A percentile compares a stretch with the other conserved stretches of the same genome.
Conservation (phyloP, 2,797 vertebrate species). For the Nyctalus aviator region DNA sequence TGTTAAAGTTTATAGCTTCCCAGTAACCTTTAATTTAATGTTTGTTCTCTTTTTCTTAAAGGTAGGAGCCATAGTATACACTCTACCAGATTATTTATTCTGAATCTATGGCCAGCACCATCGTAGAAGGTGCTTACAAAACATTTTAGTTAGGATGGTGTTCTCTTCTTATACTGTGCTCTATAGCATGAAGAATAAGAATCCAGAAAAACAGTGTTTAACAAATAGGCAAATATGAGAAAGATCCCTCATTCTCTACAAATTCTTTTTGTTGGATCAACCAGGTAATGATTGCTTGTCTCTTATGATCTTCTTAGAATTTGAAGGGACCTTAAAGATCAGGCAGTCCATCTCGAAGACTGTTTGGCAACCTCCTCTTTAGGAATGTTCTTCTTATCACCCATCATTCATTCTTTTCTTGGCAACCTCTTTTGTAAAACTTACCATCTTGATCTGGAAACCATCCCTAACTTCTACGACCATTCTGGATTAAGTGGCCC, state of each 20-base stretch:
- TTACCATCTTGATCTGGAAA: background rate
- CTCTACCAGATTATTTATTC: background rate
- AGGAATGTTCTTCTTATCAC: background rate
- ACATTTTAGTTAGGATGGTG: background rate
- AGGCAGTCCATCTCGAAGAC: background rate
- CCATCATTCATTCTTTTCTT: background rate
- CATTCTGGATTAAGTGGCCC: background rate
- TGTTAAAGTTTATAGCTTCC: conserved; percentile 30
- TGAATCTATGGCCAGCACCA: conserved; percentile 2
- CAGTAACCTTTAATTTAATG: background rate
- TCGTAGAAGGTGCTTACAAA: background rate
- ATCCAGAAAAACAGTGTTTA: background rate
- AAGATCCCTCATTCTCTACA: background rate
- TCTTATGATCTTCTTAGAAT: background rate
- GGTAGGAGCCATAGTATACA: background rate
- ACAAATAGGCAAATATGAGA: background rate
- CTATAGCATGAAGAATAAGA: background rate
- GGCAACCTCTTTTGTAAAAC: background rate
- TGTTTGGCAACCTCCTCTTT: background rate
- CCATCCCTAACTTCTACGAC: background rate
- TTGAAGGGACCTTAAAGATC: conserved; percentile 20
- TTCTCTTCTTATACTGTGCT: conserved; percentile 41
- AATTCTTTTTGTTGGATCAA: background rate
- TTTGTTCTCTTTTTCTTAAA: conserved; percentile 41
- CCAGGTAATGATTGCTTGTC: background rate